A percentile compares a stretch with the other conserved stretches of the same genome.
Evolutionary conservation across 2,888 invertebrate genomes (phyloP).

Genomic region (Nezara viridula): DNA sequence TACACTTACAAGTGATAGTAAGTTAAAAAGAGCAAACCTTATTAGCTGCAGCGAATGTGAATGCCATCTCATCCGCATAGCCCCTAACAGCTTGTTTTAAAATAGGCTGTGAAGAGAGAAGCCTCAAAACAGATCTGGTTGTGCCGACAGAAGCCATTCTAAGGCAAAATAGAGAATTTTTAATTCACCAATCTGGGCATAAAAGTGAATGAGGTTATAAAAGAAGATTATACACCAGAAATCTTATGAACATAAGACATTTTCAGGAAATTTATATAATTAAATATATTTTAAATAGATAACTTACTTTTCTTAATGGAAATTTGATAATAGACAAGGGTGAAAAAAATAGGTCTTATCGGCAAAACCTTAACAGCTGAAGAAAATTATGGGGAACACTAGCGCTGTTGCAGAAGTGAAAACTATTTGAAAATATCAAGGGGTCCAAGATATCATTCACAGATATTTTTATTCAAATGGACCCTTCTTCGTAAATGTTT

Average conservation of each 20-base stretch:
- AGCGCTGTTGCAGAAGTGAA: background rate
- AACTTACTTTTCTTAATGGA: background rate
- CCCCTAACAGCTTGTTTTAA: slow-evolving; percentile 68
- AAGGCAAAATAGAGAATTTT: background rate
- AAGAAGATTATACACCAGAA: background rate
- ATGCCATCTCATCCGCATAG: slow-evolving; percentile 85
- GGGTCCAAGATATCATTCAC: no score
- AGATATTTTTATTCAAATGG: no score
- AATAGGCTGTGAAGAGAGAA: slow-evolving; percentile 73
- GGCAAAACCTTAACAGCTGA: slow-evolving; percentile 42
- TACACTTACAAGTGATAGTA: background rate
- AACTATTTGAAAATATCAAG: background rate
- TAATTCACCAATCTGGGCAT: background rate
- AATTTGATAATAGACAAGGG: background rate
- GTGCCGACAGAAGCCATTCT: slow-evolving; percentile 66
- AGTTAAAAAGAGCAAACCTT: slow-evolving; percentile 74
- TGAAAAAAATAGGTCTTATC: slow-evolving; percentile 46
- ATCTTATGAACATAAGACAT: background rate
- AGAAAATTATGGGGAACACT: slow-evolving; percentile 11
- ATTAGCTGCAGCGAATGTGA: slow-evolving; percentile 92
- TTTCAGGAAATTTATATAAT: background rate
- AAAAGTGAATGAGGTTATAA: background rate
- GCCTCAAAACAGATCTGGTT: slow-evolving; percentile 70
- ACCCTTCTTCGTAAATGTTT: no score
- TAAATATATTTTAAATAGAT: background rate